These are phyloP conservation scores for Aspiorhynchus laticeps DNA, from an alignment of 2,113 vertebrate species.

Conservation along the genomic window DNA sequence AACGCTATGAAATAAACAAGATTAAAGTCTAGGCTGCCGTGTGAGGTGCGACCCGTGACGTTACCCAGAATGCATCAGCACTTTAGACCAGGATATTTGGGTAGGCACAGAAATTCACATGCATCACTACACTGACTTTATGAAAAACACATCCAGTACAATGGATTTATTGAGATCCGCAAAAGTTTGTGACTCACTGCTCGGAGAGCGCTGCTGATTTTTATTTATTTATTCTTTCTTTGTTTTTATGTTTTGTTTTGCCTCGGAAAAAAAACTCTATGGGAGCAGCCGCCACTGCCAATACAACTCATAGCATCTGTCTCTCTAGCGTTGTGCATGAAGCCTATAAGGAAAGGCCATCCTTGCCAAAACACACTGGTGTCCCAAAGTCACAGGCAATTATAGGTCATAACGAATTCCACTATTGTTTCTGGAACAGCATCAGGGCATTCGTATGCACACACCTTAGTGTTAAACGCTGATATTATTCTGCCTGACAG, in stretches of 20 bases:
- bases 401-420: constrained; percentile 61
- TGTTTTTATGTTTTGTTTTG: constrained; percentile 17
- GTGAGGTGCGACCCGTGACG: neutral
- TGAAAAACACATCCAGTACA: neutral
- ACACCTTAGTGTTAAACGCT: constrained; percentile 53
- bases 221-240: constrained; percentile 1
- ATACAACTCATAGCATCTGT: constrained; percentile 19
- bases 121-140: neutral
- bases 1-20: constrained; percentile 8
- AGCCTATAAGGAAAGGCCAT: constrained; percentile 52
- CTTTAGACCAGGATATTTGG: neutral
- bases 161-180: neutral
- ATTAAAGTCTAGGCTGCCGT: neutral
- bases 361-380: constrained; percentile 48
- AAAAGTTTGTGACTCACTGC: constrained; percentile 13
- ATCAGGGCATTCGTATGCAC: constrained; percentile 44
- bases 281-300: neutral
- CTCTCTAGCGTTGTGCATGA: constrained; percentile 17
- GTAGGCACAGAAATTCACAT: neutral
- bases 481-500: constrained; percentile 61
- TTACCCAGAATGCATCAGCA: neutral
- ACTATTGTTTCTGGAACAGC: constrained; percentile 55
- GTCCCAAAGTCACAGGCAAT: constrained; percentile 55
- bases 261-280: neutral
- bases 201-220: neutral